Conservation (phyloP, 2,888 invertebrate genomes). For the Erebia ligea region DNA sequence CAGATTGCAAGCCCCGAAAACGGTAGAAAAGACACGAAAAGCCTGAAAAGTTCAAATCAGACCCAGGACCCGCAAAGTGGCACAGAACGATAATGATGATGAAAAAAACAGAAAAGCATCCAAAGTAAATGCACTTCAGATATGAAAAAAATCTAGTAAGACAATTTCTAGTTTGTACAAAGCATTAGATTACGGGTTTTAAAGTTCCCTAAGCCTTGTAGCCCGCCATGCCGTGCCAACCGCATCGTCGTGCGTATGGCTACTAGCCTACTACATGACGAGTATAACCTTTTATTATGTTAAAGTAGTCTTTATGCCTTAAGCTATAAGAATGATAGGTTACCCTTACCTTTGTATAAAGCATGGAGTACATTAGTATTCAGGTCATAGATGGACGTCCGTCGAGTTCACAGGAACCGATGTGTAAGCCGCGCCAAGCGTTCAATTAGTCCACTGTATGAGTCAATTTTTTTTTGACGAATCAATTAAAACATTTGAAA, state of each 20-base stretch:
- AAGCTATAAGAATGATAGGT: background rate
- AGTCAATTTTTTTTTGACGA: slow-evolving; percentile 27
- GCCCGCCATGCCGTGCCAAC: slow-evolving; percentile 2
- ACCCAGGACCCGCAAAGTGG: no score
- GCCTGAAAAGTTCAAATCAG: no score
- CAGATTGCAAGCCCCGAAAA: background rate
- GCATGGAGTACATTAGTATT: slow-evolving; percentile 55
- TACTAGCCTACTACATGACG: slow-evolving; percentile 26
- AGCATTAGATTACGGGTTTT: no score
- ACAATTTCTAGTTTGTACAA: no score
- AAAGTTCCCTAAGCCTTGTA: no score
- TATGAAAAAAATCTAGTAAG: no score
- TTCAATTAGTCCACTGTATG: slow-evolving; percentile 56
- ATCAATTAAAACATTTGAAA: slow-evolving; percentile 24
- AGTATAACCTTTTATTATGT: background rate
- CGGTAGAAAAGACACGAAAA: no score
- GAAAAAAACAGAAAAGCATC: no score
- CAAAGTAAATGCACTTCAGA: no score
- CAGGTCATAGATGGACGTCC: slow-evolving; percentile 52
- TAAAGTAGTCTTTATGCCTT: slow-evolving; percentile 27
- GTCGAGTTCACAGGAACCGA: slow-evolving; percentile 54
- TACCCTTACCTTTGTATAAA: slow-evolving; percentile 13
- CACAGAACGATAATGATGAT: no score
- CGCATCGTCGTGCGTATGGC: slow-evolving; percentile 34
- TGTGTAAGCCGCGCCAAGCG: slow-evolving; percentile 51